phyloP scores from a whole-genome alignment of 2,113 vertebrate genomes.

The Pleuronectes platessa region DNA sequence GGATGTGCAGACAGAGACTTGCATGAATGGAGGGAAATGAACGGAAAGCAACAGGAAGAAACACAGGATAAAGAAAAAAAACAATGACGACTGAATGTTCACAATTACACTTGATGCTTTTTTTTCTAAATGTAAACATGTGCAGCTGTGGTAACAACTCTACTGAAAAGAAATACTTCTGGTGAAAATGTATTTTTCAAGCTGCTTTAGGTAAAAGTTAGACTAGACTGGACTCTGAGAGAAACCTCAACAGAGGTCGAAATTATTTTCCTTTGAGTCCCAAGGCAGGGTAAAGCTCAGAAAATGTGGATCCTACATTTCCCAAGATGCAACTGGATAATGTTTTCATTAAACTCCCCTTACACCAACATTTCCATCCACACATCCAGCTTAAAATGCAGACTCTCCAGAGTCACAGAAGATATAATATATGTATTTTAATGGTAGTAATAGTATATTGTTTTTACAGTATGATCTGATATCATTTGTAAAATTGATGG shows the following conservation, averaged over 20 bases:
- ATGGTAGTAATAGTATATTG: no score
- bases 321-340: neutral
- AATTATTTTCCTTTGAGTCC: neutral
- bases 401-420: no score
- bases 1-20: slow-evolving; percentile 6
- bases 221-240: neutral
- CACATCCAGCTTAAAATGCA: no score
- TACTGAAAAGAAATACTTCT: neutral
- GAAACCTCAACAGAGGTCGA: no score
- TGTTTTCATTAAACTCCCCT: slow-evolving; percentile 2
- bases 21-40: slow-evolving; percentile 21
- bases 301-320: neutral
- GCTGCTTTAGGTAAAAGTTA: neutral
- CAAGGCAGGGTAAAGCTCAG: neutral
- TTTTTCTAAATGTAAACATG: slow-evolving; percentile 35
- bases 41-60: slow-evolving; percentile 35
- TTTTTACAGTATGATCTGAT: no score
- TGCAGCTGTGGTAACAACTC: slow-evolving; percentile 1
- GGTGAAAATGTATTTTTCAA: neutral
- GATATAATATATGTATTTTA: no score
- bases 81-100: slow-evolving; percentile 8
- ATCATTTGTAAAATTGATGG: no score
- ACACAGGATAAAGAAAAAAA: slow-evolving; percentile 16
- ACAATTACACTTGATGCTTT: slow-evolving; percentile 1
- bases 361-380: neutral